A percentile compares a stretch with the other conserved stretches of the same genome.
Evolutionary conservation across 2,113 vertebrate species (phyloP).

Genomic region (Phyllostomus discolor): DNA sequence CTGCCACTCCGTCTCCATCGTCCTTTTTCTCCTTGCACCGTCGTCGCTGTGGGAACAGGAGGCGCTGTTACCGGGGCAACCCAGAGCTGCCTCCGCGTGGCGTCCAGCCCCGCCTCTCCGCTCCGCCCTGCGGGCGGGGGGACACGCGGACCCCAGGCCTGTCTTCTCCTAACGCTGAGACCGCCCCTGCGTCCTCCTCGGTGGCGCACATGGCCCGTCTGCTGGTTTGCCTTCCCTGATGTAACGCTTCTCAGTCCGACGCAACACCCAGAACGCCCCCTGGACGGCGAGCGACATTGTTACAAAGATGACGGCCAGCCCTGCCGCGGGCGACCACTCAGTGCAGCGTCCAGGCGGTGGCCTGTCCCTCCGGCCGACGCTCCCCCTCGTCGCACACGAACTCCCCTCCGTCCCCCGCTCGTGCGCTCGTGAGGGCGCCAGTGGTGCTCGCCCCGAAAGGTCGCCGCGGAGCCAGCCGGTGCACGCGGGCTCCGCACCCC

Average conservation of each 20-base stretch:
- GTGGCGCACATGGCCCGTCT: too few species aligned
- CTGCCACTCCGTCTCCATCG: too few species aligned
- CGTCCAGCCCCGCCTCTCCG: neutral
- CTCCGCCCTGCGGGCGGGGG: neutral
- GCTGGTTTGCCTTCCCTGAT: neutral
- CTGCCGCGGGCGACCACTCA: too few species aligned
- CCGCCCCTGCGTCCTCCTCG: neutral
- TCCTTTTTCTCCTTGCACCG: neutral
- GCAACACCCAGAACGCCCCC: neutral
- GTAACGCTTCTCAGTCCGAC: neutral
- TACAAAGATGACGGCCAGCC: neutral
- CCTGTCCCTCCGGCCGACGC: neutral
- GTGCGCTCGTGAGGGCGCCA: fast-evolving
- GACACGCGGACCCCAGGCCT: neutral
- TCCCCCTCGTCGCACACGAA: too few species aligned
- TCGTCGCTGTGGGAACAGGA: neutral
- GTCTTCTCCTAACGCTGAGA: neutral
- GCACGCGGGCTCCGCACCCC: fast-evolving
- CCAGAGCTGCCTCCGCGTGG: neutral
- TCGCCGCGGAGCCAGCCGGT: neutral
- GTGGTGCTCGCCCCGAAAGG: neutral
- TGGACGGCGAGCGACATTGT: too few species aligned
- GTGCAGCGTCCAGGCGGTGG: too few species aligned
- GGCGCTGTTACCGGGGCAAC: neutral
- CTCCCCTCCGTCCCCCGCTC: too few species aligned